Percentiles rank a stretch among this genome's conserved stretches.
These are phyloP conservation scores for Orthosia cruda DNA, from an alignment of 2,888 invertebrate species.

Conservation along the genomic window DNA sequence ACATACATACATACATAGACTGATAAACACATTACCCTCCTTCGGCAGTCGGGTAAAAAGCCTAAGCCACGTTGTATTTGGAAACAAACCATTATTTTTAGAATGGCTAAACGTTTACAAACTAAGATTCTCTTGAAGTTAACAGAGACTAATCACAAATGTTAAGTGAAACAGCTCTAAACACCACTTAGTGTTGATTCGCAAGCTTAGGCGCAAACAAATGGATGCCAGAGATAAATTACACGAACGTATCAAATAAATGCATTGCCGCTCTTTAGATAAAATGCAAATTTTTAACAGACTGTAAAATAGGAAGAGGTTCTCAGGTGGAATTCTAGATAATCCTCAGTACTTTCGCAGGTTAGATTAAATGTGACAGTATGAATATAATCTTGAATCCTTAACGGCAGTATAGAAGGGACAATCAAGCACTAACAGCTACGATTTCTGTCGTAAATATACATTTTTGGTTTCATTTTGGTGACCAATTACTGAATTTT, in stretches of 20 bases:
- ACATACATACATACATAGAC: no score
- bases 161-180: slow-evolving; percentile 62
- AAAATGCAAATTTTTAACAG: slow-evolving; percentile 65
- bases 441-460: slow-evolving; percentile 2
- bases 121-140: slow-evolving; percentile 27
- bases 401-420: slow-evolving; percentile 32
- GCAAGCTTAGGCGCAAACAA: slow-evolving; percentile 58
- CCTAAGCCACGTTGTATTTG: slow-evolving; percentile 20
- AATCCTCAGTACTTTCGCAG: slow-evolving; percentile 49
- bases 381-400: slow-evolving; percentile 45
- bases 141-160: slow-evolving; percentile 60
- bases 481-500: no score
- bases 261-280: slow-evolving; percentile 64
- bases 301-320: slow-evolving; percentile 55
- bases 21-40: no score
- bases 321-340: slow-evolving; percentile 53
- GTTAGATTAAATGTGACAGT: slow-evolving; percentile 48
- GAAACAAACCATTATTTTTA: slow-evolving; percentile 34
- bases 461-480: slow-evolving; percentile 8
- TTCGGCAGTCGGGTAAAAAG: no score
- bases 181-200: slow-evolving; percentile 54
- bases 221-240: slow-evolving; percentile 61
- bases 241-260: slow-evolving; percentile 65
- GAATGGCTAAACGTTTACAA: slow-evolving; percentile 29
- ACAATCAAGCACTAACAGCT: slow-evolving; percentile 34